phyloP scores from a whole-genome alignment of 1,140 invertebrate genomes.

The Drosophila orosa region DNA sequence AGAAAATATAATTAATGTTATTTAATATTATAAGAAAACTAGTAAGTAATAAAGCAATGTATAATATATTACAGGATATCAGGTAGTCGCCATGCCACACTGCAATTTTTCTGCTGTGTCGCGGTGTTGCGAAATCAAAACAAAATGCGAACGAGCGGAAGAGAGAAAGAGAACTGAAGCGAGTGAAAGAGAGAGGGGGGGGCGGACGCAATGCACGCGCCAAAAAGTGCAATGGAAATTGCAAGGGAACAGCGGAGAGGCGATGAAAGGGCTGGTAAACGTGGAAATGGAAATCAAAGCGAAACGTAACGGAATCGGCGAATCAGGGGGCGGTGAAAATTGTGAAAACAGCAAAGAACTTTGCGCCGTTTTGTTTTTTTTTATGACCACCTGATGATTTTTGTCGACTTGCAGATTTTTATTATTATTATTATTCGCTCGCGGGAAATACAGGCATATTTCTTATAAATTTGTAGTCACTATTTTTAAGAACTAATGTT shows the following conservation, averaged over 20 bases:
- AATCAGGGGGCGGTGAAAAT: constrained; percentile 12
- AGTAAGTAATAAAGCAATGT: too few species aligned
- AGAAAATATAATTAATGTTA: too few species aligned
- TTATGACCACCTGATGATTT: constrained; percentile 2
- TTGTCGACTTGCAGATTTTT: neutral
- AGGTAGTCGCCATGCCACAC: neutral
- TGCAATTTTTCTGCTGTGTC: constrained; percentile 11
- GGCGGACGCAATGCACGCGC: constrained; percentile 39
- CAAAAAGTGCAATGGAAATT: constrained; percentile 43
- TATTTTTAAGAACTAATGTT: too few species aligned
- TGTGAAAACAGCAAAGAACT: constrained; percentile 19
- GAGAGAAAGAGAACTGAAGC: neutral
- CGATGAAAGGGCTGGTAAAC: constrained; percentile 2
- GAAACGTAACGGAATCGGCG: constrained; percentile 38
- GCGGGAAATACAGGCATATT: too few species aligned
- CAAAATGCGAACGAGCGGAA: constrained; percentile 36
- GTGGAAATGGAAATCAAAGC: constrained; percentile 47
- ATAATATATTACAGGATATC: neutral
- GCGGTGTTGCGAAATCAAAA: constrained; percentile 53
- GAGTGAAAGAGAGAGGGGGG: neutral
- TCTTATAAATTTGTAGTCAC: too few species aligned
- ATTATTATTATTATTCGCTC: too few species aligned
- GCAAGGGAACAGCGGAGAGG: neutral
- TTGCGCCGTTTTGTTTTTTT: constrained; percentile 12
- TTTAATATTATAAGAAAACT: too few species aligned